phyloP scores from a whole-genome alignment of 1,140 invertebrate genomes.

The Ips typographus region DNA sequence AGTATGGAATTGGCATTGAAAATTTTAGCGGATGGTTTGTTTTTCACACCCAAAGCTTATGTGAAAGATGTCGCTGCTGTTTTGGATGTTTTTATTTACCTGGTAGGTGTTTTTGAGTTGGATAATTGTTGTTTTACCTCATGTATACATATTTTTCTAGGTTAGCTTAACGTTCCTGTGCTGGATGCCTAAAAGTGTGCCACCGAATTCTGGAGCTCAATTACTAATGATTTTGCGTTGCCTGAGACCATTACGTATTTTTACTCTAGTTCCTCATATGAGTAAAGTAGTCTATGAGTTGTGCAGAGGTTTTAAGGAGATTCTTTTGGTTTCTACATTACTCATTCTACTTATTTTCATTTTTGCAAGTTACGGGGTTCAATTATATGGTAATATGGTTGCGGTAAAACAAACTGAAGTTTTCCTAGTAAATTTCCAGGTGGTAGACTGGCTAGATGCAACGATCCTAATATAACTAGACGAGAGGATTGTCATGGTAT shows the following conservation, averaged over 20 bases:
- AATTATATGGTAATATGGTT: conserved; percentile 75
- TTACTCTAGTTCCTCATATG: conserved; percentile 98
- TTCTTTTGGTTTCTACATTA: conserved; percentile 94
- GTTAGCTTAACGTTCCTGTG: conserved; percentile 91
- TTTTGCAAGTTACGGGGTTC: conserved; percentile 98
- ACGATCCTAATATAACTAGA: conserved; percentile 85
- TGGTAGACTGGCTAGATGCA: conserved; percentile 92
- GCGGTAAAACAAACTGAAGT: background rate
- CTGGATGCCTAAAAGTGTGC: conserved; percentile 93
- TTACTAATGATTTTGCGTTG: conserved; percentile 95
- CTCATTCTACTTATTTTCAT: conserved; percentile 98
- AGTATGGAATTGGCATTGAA: conserved; percentile 94
- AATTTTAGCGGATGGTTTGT: conserved; percentile 95
- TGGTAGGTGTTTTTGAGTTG: conserved; percentile 61
- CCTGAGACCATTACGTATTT: conserved; percentile 93
- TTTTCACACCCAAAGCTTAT: conserved; percentile 98
- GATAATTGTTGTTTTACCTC: background rate
- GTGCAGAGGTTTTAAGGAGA: conserved; percentile 99
- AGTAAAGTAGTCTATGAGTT: conserved; percentile 98
- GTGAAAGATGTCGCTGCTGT: conserved; percentile 96
- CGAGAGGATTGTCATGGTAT: conserved; percentile 92
- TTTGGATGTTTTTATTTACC: conserved; percentile 96
- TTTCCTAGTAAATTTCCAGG: conserved; percentile 48
- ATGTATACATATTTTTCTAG: conserved; percentile 52
- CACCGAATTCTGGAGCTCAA: conserved; percentile 90